Evolutionary conservation across 2,797 vertebrate genomes (phyloP), one percentile per base, ranked within the genome.

Genomic region (Ctenosaura bakeri): DNA sequence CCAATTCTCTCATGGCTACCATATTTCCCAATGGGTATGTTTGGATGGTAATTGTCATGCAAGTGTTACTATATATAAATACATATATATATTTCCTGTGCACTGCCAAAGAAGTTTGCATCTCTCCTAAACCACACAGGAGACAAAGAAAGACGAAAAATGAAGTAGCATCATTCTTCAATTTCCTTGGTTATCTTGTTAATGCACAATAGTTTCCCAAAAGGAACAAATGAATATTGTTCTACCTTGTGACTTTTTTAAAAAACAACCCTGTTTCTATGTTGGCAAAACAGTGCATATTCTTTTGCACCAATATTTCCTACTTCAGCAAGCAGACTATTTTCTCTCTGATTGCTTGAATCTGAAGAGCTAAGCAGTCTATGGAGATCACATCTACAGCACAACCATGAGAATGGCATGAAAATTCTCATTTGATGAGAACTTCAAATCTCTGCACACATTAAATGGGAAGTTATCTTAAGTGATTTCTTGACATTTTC

Each of bases 401-500:
- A 89, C 1, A 77, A 69, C 20, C 50, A 54, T 42, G 59, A 86
- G n/a, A 82, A 86, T 56, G 56, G 2, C 32, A 83, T 64, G 20
- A n/a, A 50, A n/a, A 86, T 46, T 76, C 59, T 86, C 13, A 29
- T 64, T 79, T 16, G 32, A 42, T 29, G 18, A 56, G 29, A 52
- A 10, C 22, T 82, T 91, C 50, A 85, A 91, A 64, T 42, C 74
- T 54, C 32, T 59, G 56, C 24, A 38, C 14, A 38, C 59, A 56
- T 26, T 81, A 86, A 89, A 50, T 66, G 35, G 22, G 50, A 69
- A 42, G 71, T 76, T 56, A 56, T 56, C 35, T 54, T 87, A 69
- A n/a, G 80, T 77, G n/a, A 87, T 83, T 87, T 83, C 79, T 38
- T 83, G 81, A 64, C 88, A 83, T 83, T 89, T 89, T 83, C 56